Evolutionary conservation across 2,797 vertebrate species (phyloP).

Genomic region (Bufotes viridis): DNA sequence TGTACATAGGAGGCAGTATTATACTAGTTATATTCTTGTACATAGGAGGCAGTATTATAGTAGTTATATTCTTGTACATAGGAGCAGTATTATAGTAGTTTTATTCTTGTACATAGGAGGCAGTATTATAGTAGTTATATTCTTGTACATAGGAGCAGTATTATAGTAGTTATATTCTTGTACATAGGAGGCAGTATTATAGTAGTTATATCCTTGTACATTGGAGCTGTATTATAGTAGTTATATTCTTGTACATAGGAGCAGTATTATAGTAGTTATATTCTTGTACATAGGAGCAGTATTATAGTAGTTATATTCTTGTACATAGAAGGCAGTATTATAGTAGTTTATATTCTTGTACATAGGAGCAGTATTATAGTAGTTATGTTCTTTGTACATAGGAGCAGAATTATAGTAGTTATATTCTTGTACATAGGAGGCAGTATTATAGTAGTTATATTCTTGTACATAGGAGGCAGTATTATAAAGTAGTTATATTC

Average conservation of each 20-base stretch:
- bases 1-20: too few relatives aligned
- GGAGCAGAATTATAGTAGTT: background rate
- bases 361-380: slow-evolving; percentile 6
- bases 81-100: too few relatives aligned
- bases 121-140: too few relatives aligned
- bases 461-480: background rate
- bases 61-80: too few relatives aligned
- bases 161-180: background rate
- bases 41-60: too few relatives aligned
- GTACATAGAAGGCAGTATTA: background rate
- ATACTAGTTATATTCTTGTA: too few relatives aligned
- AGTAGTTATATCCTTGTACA: too few relatives aligned
- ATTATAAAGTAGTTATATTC: slow-evolving; percentile 12
- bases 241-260: background rate
- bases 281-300: background rate
- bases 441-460: slow-evolving; percentile 8
- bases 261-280: background rate
- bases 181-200: background rate
- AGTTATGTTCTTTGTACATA: slow-evolving; percentile 1
- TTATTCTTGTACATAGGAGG: too few relatives aligned
- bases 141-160: too few relatives aligned
- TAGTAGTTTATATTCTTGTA: slow-evolving; percentile 8
- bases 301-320: background rate
- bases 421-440: slow-evolving; percentile 6
- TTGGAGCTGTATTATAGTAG: background rate